phyloP scores from a whole-genome alignment of 2,113 vertebrate species.

The Parotia lawesii region DNA sequence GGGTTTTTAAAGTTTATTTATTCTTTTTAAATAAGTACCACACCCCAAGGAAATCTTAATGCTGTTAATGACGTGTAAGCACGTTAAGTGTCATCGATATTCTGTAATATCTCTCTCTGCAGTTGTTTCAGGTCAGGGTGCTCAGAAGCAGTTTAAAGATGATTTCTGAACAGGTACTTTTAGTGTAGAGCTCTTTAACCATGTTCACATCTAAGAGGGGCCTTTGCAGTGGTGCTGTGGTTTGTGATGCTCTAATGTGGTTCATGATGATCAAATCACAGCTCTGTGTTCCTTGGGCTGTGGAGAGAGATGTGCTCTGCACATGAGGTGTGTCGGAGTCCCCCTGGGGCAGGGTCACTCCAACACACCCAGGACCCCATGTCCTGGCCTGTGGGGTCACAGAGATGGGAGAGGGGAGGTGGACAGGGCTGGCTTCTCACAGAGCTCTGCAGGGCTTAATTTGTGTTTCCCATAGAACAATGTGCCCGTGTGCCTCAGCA shows the following conservation, averaged over 20 bases:
- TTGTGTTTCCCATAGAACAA: not conserved
- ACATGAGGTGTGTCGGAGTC: fast-evolving
- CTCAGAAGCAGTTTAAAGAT: not conserved
- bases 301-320: not conserved
- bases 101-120: not conserved
- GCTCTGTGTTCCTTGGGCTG: not conserved
- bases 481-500: not conserved
- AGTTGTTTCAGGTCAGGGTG: not conserved
- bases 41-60: not conserved
- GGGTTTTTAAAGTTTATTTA: not conserved
- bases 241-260: not conserved
- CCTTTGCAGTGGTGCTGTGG: not conserved
- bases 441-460: not conserved
- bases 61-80: not conserved
- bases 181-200: not conserved
- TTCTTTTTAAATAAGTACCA: not conserved
- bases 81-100: fast-evolving
- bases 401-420: not conserved
- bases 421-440: not conserved
- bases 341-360: not conserved
- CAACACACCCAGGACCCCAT: fast-evolving
- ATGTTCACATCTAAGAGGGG: fast-evolving
- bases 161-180: not conserved
- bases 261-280: fast-evolving
- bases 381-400: fast-evolving